Evolutionary conservation across 2,888 invertebrate species (phyloP), one percentile per base, ranked within the genome.

Genomic region (Acanthosoma haemorrhoidale): DNA sequence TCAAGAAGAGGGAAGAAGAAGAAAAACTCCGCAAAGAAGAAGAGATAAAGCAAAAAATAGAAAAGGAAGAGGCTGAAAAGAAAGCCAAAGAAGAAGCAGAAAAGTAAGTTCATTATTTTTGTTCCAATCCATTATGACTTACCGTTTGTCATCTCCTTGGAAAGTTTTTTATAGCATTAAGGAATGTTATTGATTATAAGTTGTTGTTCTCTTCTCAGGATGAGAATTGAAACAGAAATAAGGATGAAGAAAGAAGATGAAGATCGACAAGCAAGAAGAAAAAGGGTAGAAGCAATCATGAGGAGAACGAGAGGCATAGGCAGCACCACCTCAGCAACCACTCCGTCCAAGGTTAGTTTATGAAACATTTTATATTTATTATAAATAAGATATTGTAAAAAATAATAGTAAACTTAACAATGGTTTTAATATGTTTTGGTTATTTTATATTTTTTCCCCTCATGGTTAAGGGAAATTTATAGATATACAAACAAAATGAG

Each of bases 241-340:
- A 85, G 89, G 71, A 83, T 90, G 72, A 88, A 88, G 78, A 87
- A 88, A 75, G 96, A 96, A 80, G 96, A 96, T 80, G 90, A 89
- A 78, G 96, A 96, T 79, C 83, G 96, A 70, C 87, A 91, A 77
- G 91, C 89, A 71, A 83, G 96, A 77, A 90, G 94, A 77, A 94
- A 93, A 81, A 85, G 94, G 70, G 94, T 95, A 25, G 94, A 94
- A 80, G 93, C 92, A 69, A 95, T 95, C 77, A 95, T 95, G 95
- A 86, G 88, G 68, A 83, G 95, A 77, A 95, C 94, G n/a, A 84
- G 94, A 75, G 85, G 85, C 72, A 83, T 82, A 77, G 78, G 78
- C 31, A 77, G 77, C 58, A 61, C 69, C n/a, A 80, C 80, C 74
- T 81, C 82, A 73, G 77, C 79, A 31, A 81, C 79, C 71, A 80